A percentile compares a stretch with the other conserved stretches of the same genome.
Conservation (phyloP, 1,140 invertebrate species). For the Rhopalosiphum maidis region DNA sequence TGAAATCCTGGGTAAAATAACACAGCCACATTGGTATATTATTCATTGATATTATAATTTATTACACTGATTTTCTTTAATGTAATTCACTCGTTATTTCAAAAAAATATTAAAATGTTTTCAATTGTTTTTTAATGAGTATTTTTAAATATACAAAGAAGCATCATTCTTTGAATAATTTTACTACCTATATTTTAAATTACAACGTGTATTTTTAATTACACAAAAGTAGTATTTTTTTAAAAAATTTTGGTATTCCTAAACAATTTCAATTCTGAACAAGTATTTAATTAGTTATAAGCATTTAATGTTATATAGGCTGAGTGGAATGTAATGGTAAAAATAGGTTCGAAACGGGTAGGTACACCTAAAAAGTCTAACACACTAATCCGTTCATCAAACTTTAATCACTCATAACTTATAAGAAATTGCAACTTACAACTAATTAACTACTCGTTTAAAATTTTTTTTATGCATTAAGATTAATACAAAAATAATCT, state of each 20-base stretch:
- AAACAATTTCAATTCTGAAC: too few species aligned
- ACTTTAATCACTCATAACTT: neutral
- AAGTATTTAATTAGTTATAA: too few species aligned
- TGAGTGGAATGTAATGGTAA: too few species aligned
- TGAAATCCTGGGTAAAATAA: neutral
- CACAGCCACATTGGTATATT: neutral
- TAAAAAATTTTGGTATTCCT: too few species aligned
- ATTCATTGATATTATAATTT: neutral
- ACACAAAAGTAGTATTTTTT: neutral
- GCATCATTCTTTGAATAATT: too few species aligned
- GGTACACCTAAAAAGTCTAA: neutral
- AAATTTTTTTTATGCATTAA: neutral
- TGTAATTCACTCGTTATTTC: neutral
- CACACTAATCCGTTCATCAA: neutral
- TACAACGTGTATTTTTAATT: neutral
- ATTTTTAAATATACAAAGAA: neutral
- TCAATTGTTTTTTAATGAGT: too few species aligned
- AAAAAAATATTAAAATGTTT: neutral
- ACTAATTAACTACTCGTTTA: neutral
- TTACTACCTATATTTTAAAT: neutral
- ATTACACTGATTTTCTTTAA: neutral
- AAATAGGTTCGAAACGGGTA: too few species aligned
- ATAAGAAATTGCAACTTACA: neutral
- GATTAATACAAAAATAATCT: too few species aligned
- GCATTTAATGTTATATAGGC: too few species aligned